Evolutionary conservation across 1,140 invertebrate species (phyloP).

Genomic region (Sminthurides bifidus): DNA sequence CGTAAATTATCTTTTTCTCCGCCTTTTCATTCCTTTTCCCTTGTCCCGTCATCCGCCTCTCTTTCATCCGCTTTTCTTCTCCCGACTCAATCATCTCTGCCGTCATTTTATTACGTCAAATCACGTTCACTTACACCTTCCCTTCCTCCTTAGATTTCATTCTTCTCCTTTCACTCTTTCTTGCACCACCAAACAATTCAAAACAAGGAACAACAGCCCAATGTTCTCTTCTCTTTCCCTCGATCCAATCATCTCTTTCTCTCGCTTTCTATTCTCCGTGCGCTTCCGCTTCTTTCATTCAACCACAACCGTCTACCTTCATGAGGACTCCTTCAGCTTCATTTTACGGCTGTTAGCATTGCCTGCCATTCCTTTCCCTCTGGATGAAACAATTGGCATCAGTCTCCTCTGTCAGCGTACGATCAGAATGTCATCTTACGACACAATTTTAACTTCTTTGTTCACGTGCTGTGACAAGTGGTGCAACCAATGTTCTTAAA

Average conservation of each 20-base stretch:
- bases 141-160: neutral
- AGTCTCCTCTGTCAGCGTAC: too few relatives aligned
- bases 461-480: too few relatives aligned
- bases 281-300: neutral
- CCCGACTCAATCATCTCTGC: neutral
- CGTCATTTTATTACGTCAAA: too few relatives aligned
- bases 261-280: neutral
- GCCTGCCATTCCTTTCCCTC: too few relatives aligned
- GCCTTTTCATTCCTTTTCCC: too few relatives aligned
- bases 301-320: neutral
- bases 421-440: too few relatives aligned
- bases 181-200: neutral
- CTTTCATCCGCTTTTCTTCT: neutral
- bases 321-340: too few relatives aligned
- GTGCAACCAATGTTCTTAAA: too few relatives aligned
- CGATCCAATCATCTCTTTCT: neutral
- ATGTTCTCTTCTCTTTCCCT: neutral
- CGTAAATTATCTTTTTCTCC: constrained; percentile 1
- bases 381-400: too few relatives aligned
- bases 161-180: neutral
- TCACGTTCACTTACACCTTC: neutral
- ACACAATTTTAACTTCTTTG: too few relatives aligned
- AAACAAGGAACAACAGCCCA: too few relatives aligned
- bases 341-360: too few relatives aligned
- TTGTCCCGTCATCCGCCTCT: constrained; percentile 2